These are phyloP conservation scores for Uloborus plumipes DNA, from an alignment of 2,888 invertebrate genomes.

Conservation along the genomic window DNA sequence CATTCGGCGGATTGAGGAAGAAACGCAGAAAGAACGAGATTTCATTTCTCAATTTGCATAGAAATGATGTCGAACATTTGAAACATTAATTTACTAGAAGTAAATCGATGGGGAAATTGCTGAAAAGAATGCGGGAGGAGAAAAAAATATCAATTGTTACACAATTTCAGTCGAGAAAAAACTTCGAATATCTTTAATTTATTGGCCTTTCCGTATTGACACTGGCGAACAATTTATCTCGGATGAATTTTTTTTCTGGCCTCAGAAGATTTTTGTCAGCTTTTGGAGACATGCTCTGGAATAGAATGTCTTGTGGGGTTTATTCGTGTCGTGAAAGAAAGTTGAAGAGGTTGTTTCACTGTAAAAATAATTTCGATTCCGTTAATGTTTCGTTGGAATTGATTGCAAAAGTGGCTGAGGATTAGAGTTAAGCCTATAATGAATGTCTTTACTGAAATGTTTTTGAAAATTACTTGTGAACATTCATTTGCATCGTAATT, in stretches of 20 bases:
- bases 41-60: constrained; percentile 34
- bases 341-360: no score
- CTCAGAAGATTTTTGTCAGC: no score
- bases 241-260: constrained; percentile 5
- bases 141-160: constrained; percentile 24
- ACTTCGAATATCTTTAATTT: constrained; percentile 32
- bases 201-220: constrained; percentile 16
- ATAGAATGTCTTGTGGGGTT: no score
- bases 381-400: no score
- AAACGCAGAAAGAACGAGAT: constrained; percentile 6
- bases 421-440: no score
- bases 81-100: constrained; percentile 15
- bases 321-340: no score
- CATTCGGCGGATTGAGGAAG: background rate
- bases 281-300: no score
- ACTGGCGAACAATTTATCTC: constrained; percentile 26
- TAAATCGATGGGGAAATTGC: constrained; percentile 11
- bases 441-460: no score
- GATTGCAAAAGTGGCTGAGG: no score
- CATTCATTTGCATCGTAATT: no score
- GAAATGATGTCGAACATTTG: constrained; percentile 21
- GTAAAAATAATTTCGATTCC: no score
- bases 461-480: no score
- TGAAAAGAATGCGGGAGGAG: constrained; percentile 19
- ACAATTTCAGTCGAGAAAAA: background rate